Conservation (phyloP, 2,797 vertebrate species). For the Rhadinocentrus ornatus region DNA sequence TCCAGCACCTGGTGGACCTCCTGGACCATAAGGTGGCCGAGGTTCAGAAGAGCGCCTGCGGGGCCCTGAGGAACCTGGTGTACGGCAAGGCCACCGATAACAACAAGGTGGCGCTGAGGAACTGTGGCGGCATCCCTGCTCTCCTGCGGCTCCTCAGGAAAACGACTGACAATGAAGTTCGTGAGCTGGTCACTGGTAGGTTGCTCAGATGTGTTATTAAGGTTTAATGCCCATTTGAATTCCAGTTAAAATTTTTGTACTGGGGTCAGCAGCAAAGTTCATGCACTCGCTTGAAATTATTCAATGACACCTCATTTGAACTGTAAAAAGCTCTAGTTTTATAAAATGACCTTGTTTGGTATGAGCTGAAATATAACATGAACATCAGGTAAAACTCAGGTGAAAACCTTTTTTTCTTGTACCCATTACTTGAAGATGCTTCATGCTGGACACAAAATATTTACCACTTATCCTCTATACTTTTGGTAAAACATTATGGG, state of each 20-base stretch:
- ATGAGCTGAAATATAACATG: no score
- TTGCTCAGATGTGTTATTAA: rapidly evolving
- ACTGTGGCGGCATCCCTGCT: conserved; percentile 94
- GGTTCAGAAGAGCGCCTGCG: conserved; percentile 96
- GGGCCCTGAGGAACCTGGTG: conserved; percentile 95
- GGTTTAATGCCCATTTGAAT: background rate
- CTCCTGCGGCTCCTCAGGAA: conserved; percentile 93
- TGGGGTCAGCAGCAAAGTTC: background rate
- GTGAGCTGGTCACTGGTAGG: conserved; percentile 96
- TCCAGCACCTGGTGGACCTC: conserved; percentile 96
- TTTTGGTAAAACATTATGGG: no score
- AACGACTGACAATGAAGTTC: conserved; percentile 91
- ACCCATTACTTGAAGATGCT: no score
- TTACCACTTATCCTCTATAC: no score
- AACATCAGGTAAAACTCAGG: no score
- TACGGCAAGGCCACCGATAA: conserved; percentile 96
- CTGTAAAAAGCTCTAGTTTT: no score
- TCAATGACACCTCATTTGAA: no score
- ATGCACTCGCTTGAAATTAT: no score
- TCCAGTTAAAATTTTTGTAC: background rate
- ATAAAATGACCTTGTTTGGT: no score
- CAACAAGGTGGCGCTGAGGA: conserved; percentile 98
- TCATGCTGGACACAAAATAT: no score
- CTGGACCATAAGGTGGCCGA: conserved; percentile 94
- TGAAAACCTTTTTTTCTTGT: no score